These are phyloP conservation scores for Dreissena rostriformis DNA, from an alignment of 1,140 invertebrate species.

Conservation along the genomic window DNA sequence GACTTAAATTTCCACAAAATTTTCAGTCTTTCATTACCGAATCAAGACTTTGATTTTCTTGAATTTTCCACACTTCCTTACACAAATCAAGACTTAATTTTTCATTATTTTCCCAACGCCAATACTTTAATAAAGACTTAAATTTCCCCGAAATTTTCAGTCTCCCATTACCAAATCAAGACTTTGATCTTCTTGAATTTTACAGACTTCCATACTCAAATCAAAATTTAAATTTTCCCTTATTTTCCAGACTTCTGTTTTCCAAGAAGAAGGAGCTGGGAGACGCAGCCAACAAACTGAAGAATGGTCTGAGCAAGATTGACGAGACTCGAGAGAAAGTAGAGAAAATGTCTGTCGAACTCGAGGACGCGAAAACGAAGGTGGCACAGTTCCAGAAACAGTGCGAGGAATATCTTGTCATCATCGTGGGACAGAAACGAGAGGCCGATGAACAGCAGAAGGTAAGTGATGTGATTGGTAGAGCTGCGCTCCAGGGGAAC, in stretches of 20 bases:
- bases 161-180: too few species aligned
- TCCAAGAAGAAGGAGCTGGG: conserved; percentile 88
- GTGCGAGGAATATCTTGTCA: conserved; percentile 89
- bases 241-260: conserved; percentile 85
- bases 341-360: conserved; percentile 89
- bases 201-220: too few species aligned
- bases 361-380: conserved; percentile 89
- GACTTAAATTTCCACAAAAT: too few species aligned
- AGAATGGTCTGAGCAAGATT: conserved; percentile 89
- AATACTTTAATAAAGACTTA: too few species aligned
- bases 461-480: conserved; percentile 60
- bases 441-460: conserved; percentile 90
- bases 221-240: not conserved
- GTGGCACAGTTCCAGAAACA: conserved; percentile 87
- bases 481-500: too few species aligned
- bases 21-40: too few species aligned
- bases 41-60: too few species aligned
- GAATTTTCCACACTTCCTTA: too few species aligned
- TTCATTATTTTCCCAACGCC: too few species aligned
- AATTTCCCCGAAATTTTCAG: too few species aligned
- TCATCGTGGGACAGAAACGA: conserved; percentile 88
- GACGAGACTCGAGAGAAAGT: conserved; percentile 86
- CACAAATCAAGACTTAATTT: too few species aligned
- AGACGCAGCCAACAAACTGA: conserved; percentile 86
- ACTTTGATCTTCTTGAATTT: not conserved